Base-by-base conservation (phyloP, 2,113 vertebrate genomes). In the Bufo gargarizans region DNA sequence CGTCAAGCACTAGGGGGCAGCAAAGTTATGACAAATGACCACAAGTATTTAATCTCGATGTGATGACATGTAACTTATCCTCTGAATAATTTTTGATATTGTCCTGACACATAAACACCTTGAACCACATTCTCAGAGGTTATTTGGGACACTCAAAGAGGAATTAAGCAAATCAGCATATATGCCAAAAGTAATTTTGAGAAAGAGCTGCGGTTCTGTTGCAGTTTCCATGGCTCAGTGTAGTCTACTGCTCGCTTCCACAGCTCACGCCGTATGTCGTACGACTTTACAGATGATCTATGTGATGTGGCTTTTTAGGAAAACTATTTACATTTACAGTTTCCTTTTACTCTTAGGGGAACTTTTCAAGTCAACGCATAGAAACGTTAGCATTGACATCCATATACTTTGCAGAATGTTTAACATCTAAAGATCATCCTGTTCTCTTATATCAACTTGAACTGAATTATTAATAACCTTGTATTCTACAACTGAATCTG, bases 1-100 rank as follows among this genome's bases (percentile, higher is more conserved):
- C 45, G 4, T 84, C 1, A 6, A 3, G 13, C 97, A 97, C 95
- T 92, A 97, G 97, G 94, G 96, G 95, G 96, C 96, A 97, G 97
- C 96, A 99, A 94, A 94, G 97, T 93, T 76, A 95, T 90, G 91
- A 91, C 91, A 80, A 96, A 94, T 20, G 4, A 50, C 0, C 0
- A 22, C 0, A 5, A 55, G 1, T 0, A 53, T 7, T 47, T 77
- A 78, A 59, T 20, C 9, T 65, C 4, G 86, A 91, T 81, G 82
- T 71, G 92, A 55, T 90, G 90, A 91, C 93, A 90, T 63, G 92
- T 84, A 90, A 88, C 90, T 77, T 91, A 92, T 93, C 93, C 91
- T 65, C 63, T 59, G 92, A 91, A 92, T 90, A 91, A 90, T 45
- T 92, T 76, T 92, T 93, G 93, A 93, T 85, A 93, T 91, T 93